Percentiles rank a stretch among this genome's conserved stretches.
Conservation (phyloP, 2,888 invertebrate genomes). For the Catocala sponsa region DNA sequence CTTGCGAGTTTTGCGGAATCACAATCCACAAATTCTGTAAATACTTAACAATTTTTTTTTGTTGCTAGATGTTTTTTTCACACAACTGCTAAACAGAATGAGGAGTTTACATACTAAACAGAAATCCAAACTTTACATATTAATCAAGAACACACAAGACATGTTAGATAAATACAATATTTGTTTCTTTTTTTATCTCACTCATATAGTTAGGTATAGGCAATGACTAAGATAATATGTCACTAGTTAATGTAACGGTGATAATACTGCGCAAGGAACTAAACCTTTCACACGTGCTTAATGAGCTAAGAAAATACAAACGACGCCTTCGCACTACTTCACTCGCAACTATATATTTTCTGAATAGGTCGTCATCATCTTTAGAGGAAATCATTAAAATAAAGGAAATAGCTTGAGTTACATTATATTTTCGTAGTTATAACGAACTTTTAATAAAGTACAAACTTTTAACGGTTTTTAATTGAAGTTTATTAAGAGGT, state of each 20-base stretch:
- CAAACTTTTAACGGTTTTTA: slow-evolving; percentile 45
- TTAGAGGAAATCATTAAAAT: slow-evolving; percentile 57
- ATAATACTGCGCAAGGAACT: slow-evolving; percentile 57
- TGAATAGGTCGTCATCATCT: slow-evolving; percentile 24
- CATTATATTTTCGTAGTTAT: slow-evolving; percentile 53
- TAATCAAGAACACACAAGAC: slow-evolving; percentile 26
- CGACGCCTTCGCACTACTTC: slow-evolving; percentile 15
- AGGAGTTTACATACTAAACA: not conserved
- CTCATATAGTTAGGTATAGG: slow-evolving; percentile 56
- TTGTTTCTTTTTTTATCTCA: slow-evolving; percentile 49
- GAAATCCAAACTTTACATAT: slow-evolving; percentile 22
- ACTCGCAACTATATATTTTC: slow-evolving; percentile 15
- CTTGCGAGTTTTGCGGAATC: slow-evolving; percentile 25
- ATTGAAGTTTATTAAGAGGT: slow-evolving; percentile 27
- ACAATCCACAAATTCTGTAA: slow-evolving; percentile 13
- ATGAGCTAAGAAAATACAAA: slow-evolving; percentile 44
- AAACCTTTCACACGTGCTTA: slow-evolving; percentile 69
- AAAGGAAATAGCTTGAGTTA: slow-evolving; percentile 49
- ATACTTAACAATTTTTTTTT: not conserved
- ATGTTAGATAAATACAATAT: slow-evolving; percentile 39
- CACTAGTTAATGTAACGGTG: slow-evolving; percentile 67
- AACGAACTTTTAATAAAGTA: slow-evolving; percentile 39
- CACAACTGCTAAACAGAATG: not conserved
- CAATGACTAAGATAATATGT: slow-evolving; percentile 57
- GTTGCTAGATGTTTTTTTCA: slow-evolving; percentile 1